Evolutionary conservation across 2,888 invertebrate species (phyloP).

Genomic region (Oegoconia quadripuncta): DNA sequence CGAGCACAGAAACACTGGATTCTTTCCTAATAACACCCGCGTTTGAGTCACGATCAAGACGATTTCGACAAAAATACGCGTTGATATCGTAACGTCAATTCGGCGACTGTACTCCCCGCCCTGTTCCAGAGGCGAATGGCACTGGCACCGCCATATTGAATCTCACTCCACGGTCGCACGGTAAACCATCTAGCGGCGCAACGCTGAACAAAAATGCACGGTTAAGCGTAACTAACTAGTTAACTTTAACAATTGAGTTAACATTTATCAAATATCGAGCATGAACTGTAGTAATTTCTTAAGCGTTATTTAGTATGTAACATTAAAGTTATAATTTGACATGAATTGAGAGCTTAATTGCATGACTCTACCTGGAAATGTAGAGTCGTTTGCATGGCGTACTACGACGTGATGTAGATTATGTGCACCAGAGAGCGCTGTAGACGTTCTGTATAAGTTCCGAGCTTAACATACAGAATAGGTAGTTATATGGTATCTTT

Average conservation of each 20-base stretch:
- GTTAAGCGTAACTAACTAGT: constrained; percentile 15
- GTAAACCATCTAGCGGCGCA: constrained; percentile 59
- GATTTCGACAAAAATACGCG: constrained; percentile 74
- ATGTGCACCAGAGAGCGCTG: constrained; percentile 34
- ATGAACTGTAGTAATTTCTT: not conserved
- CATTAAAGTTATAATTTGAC: not conserved
- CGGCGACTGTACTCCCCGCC: constrained; percentile 77
- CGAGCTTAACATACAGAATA: constrained; percentile 12
- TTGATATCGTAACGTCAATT: constrained; percentile 71
- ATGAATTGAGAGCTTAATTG: not conserved
- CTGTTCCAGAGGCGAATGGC: constrained; percentile 75
- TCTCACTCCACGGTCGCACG: constrained; percentile 49
- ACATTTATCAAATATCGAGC: not conserved
- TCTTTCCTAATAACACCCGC: constrained; percentile 72
- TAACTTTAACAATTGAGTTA: not conserved
- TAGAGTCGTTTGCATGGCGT: not conserved
- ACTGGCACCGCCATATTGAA: constrained; percentile 76
- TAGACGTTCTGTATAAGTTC: constrained; percentile 3
- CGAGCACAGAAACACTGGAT: constrained; percentile 69
- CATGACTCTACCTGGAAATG: not conserved
- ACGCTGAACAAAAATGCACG: constrained; percentile 36
- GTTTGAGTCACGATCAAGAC: constrained; percentile 71
- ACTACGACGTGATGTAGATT: not conserved
- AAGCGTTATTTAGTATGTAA: not conserved
- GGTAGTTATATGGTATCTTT: constrained; percentile 12